Evolutionary conservation across 92 coral and sea anemone genomes (phyloP).

Genomic region (Parazoanthus atlanticus): DNA sequence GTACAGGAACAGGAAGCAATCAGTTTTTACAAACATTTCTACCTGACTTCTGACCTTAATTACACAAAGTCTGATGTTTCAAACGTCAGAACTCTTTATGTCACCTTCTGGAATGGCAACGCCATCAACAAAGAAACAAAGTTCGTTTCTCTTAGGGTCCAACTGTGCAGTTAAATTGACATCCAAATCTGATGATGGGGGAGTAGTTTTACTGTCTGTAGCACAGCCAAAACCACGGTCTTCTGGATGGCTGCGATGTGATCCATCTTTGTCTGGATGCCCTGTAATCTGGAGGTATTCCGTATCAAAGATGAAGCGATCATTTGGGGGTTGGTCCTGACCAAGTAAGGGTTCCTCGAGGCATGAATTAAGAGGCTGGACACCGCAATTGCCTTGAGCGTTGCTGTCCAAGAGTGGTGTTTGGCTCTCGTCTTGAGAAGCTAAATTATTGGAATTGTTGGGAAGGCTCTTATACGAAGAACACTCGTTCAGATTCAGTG

Average conservation of each 20-base stretch:
- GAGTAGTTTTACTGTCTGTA: constrained; percentile 29
- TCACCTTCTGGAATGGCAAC: constrained; percentile 69
- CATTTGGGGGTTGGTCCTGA: background rate
- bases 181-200: constrained; percentile 39
- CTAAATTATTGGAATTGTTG: background rate
- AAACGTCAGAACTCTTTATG: constrained; percentile 74
- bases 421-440: constrained; percentile 3
- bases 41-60: background rate
- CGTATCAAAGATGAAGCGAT: background rate
- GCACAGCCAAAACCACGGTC: constrained; percentile 21
- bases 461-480: background rate
- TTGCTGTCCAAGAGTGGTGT: constrained; percentile 19
- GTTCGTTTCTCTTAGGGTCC: constrained; percentile 66
- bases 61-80: constrained; percentile 2
- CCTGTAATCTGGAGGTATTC: constrained; percentile 13
- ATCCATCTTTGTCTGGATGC: constrained; percentile 9
- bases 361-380: background rate
- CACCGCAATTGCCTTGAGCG: background rate
- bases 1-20: background rate
- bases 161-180: constrained; percentile 65
- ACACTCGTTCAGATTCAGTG: background rate
- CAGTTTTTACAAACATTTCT: background rate
- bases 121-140: constrained; percentile 77
- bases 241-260: background rate
- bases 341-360: constrained; percentile 9